phyloP scores from a whole-genome alignment of 2,888 invertebrate species.

The Clusia tigrina region DNA sequence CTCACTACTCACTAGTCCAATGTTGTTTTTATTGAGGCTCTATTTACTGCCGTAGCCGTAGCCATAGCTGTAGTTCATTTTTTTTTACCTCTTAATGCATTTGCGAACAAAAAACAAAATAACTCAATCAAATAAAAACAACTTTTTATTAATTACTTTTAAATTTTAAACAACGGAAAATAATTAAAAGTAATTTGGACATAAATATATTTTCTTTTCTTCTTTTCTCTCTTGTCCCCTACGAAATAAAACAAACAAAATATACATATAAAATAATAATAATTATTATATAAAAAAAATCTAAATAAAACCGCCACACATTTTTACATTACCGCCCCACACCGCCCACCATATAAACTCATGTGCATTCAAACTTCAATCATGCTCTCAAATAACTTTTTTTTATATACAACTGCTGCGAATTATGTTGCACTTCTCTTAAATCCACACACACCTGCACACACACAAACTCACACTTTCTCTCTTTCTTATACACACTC shows the following conservation, averaged over 20 bases:
- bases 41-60: background rate
- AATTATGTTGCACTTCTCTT: no score
- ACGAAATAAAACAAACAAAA: slow-evolving; percentile 28
- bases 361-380: slow-evolving; percentile 6
- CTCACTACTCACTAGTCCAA: no score
- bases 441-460: background rate
- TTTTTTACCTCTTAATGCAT: background rate
- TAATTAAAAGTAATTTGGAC: slow-evolving; percentile 48
- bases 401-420: no score
- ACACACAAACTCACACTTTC: no score
- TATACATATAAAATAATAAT: no score
- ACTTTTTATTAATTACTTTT: background rate
- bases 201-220: slow-evolving; percentile 47
- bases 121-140: background rate
- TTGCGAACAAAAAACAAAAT: background rate
- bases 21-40: background rate
- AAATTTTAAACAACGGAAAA: slow-evolving; percentile 32
- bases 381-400: background rate
- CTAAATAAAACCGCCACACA: no score
- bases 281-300: no score
- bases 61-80: background rate
- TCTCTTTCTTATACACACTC: background rate
- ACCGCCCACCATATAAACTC: slow-evolving; percentile 22
- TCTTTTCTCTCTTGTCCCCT: slow-evolving; percentile 46
- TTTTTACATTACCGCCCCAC: slow-evolving; percentile 31